Conservation (phyloP, 2,888 invertebrate species). For the Flexamia atlantica region DNA sequence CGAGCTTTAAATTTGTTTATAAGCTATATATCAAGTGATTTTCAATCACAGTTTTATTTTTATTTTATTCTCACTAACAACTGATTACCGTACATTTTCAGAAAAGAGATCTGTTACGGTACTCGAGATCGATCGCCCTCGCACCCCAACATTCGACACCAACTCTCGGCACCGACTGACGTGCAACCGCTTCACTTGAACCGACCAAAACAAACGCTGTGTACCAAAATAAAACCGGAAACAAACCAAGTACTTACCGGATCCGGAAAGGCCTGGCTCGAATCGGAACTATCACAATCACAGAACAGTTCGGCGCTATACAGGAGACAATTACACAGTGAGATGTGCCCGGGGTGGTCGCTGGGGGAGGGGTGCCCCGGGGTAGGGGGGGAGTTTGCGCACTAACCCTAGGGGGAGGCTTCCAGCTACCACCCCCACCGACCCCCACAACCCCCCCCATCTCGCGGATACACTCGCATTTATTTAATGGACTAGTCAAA, state of each 20-base stretch:
- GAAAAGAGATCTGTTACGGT: too few relatives aligned
- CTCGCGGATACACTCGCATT: slow-evolving; percentile 30
- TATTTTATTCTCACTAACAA: too few relatives aligned
- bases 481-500: slow-evolving; percentile 59
- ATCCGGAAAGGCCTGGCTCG: not conserved
- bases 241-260: slow-evolving; percentile 30
- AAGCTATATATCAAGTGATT: too few relatives aligned
- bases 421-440: not conserved
- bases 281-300: slow-evolving; percentile 34
- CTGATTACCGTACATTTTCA: too few relatives aligned
- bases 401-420: slow-evolving; percentile 42
- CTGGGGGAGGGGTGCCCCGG: slow-evolving; percentile 6
- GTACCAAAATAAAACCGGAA: slow-evolving; percentile 6
- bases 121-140: too few relatives aligned
- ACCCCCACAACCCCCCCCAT: not conserved
- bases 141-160: not conserved
- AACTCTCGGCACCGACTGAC: not conserved
- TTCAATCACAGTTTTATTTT: too few relatives aligned
- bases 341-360: slow-evolving; percentile 23
- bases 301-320: not conserved
- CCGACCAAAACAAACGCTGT: not conserved
- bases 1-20: too few relatives aligned
- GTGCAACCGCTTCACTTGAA: not conserved
- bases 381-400: slow-evolving; percentile 48
- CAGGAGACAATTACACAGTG: slow-evolving; percentile 42